These are phyloP conservation scores for Drosophila sordidula DNA, from an alignment of 2,888 invertebrate species.

Conservation along the genomic window DNA sequence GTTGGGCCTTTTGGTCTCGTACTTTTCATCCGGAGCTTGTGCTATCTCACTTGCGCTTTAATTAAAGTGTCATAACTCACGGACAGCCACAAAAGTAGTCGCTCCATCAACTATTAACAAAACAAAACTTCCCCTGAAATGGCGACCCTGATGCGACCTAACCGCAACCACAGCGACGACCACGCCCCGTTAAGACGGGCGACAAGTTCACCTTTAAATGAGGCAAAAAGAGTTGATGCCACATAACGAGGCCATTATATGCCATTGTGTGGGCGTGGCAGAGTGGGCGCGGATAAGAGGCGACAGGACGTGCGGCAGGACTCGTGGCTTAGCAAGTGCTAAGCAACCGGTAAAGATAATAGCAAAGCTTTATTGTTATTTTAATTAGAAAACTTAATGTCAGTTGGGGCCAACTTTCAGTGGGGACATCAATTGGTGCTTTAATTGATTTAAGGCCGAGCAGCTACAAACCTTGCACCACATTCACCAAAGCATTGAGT, in stretches of 20 bases:
- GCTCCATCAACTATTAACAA: slow-evolving; percentile 41
- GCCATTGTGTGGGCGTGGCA: slow-evolving; percentile 61
- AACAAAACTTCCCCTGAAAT: slow-evolving; percentile 29
- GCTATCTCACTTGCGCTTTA: slow-evolving; percentile 14
- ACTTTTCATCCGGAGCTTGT: neutral
- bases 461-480: slow-evolving; percentile 30
- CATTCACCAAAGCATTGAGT: slow-evolving; percentile 39
- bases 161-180: slow-evolving; percentile 49
- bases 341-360: slow-evolving; percentile 55
- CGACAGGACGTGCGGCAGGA: slow-evolving; percentile 17
- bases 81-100: slow-evolving; percentile 38
- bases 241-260: slow-evolving; percentile 73
- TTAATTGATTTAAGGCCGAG: slow-evolving; percentile 44
- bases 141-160: slow-evolving; percentile 17
- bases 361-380: slow-evolving; percentile 72
- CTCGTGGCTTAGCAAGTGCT: slow-evolving; percentile 41
- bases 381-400: slow-evolving; percentile 78
- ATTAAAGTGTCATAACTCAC: slow-evolving; percentile 42
- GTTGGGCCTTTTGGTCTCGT: neutral
- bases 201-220: slow-evolving; percentile 75
- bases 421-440: slow-evolving; percentile 48
- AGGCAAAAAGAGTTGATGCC: slow-evolving; percentile 75
- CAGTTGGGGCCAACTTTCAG: slow-evolving; percentile 22
- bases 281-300: too few relatives aligned
- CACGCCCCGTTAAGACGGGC: slow-evolving; percentile 22